phyloP scores from a whole-genome alignment of 2,113 vertebrate genomes.

The Taurulus bubalis region DNA sequence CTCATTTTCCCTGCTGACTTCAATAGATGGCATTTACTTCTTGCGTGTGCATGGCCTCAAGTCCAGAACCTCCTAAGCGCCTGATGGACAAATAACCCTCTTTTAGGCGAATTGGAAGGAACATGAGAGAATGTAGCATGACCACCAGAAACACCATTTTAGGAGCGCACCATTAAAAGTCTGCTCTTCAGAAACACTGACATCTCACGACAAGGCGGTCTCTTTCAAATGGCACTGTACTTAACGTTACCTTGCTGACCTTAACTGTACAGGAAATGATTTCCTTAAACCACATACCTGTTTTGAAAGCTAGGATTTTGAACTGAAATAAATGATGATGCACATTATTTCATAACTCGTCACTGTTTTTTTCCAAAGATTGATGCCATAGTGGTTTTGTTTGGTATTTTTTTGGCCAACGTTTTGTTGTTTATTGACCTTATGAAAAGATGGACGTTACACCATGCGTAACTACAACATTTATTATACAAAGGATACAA shows the following conservation, averaged over 20 bases:
- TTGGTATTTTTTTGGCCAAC: not conserved
- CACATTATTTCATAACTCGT: conserved; percentile 83
- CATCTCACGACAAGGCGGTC: conserved; percentile 64
- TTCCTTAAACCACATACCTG: conserved; percentile 78
- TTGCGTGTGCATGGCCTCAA: conserved; percentile 71
- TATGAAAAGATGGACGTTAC: not conserved
- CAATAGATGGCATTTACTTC: conserved; percentile 55
- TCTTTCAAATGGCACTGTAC: conserved; percentile 75
- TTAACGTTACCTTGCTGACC: conserved; percentile 76
- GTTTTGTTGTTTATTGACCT: not conserved
- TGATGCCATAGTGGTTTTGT: not conserved
- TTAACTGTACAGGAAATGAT: conserved; percentile 82
- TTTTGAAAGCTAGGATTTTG: conserved; percentile 89
- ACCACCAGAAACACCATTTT: conserved; percentile 64
- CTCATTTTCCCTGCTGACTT: conserved; percentile 60
- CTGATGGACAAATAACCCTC: conserved; percentile 60
- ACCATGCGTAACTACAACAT: not conserved
- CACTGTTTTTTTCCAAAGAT: conserved; percentile 32
- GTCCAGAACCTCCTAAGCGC: conserved; percentile 59
- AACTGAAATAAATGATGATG: conserved; percentile 96
- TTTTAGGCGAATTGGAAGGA: conserved; percentile 56
- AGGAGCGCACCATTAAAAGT: conserved; percentile 63
- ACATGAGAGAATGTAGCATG: conserved; percentile 77
- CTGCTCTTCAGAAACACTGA: conserved; percentile 56
- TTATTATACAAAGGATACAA: not conserved